Base-by-base conservation (phyloP, 2,113 vertebrate genomes). In the Tretioscincus oriximinensis region DNA sequence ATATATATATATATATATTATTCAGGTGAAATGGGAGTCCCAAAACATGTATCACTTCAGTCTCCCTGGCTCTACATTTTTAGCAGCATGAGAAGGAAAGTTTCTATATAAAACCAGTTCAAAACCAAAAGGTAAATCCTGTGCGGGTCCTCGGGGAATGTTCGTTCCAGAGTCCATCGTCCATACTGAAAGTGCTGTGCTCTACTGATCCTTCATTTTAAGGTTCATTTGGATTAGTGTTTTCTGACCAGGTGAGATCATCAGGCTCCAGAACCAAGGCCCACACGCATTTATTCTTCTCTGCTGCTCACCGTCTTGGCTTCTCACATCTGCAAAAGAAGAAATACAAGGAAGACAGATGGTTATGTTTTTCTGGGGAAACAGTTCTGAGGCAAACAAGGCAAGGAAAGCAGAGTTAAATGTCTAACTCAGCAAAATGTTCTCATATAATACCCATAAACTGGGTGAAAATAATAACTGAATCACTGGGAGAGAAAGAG, bases 151-250 rank as follows among this genome's bases (percentile, higher is more conserved):
- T 90, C 95, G 88, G 91, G 96, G 97, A 98, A 98, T 96, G 97
- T 96, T 96, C 97, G 95, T 94, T 95, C 94, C 94, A 92, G 96
- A 96, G 96, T 93, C 95, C 83, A 77, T 91, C 86, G 93, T 97
- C 95, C 95, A 94, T 96, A 94, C 95, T 97, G 95, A 99, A 98
- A 99, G 97, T 98, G 98, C 98, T 97, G 96, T 97, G 97, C 96
- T 95, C 94, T 97, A 93, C 92, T 95, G 95, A 96, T 97, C 96
- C 97, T 98, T 99, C 97, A 97, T 97, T 94, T 95, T 92, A 93
- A 93, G 89, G 90, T 94, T 94, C 95, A 90, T 93, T 93, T 94
- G 94, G 93, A 95, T 95, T 94, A 92, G 93, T 91, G 94, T 89
- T 91, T 92, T 83, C 92, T 94, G 90, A 90, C 92, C 93, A 90